phyloP scores from a whole-genome alignment of 1,140 invertebrate species.

The Drosophila lacertosa region DNA sequence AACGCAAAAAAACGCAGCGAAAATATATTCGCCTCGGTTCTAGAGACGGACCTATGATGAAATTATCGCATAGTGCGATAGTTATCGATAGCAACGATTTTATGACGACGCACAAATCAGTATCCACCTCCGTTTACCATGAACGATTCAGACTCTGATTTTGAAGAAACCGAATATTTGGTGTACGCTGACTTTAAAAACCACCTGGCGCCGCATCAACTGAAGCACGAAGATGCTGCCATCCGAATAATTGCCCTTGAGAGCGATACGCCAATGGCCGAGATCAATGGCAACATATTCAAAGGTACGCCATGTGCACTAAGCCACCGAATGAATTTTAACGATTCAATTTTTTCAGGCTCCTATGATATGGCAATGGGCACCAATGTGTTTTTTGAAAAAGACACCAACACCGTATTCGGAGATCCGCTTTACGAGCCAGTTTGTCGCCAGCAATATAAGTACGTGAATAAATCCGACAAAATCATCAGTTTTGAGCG shows the following conservation, averaged over 20 bases:
- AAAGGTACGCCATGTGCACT: slow-evolving; percentile 50
- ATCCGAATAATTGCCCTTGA: slow-evolving; percentile 85
- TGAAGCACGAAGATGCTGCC: slow-evolving; percentile 62
- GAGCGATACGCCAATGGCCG: slow-evolving; percentile 85
- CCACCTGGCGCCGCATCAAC: slow-evolving; percentile 61
- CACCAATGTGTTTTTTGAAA: slow-evolving; percentile 85
- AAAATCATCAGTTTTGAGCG: slow-evolving; percentile 85
- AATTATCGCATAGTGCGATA: slow-evolving; percentile 2
- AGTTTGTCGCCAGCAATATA: slow-evolving; percentile 77
- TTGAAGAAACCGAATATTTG: slow-evolving; percentile 76
- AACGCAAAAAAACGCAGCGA: slow-evolving; percentile 60
- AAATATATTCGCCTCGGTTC: slow-evolving; percentile 54
- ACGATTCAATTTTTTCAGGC: slow-evolving; percentile 51
- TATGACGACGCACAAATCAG: neutral
- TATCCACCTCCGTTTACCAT: slow-evolving; percentile 27
- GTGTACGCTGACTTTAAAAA: slow-evolving; percentile 81
- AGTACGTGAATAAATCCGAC: slow-evolving; percentile 85
- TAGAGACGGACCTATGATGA: slow-evolving; percentile 18
- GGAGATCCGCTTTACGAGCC: slow-evolving; percentile 85
- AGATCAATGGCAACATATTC: slow-evolving; percentile 85
- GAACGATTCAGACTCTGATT: slow-evolving; percentile 76
- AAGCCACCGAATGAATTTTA: neutral
- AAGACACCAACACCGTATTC: slow-evolving; percentile 76
- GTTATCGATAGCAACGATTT: slow-evolving; percentile 5
- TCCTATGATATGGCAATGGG: slow-evolving; percentile 85